Percentiles rank a stretch among this genome's conserved stretches.
Conservation (phyloP, 2,888 invertebrate genomes). For the Furcula furcula region DNA sequence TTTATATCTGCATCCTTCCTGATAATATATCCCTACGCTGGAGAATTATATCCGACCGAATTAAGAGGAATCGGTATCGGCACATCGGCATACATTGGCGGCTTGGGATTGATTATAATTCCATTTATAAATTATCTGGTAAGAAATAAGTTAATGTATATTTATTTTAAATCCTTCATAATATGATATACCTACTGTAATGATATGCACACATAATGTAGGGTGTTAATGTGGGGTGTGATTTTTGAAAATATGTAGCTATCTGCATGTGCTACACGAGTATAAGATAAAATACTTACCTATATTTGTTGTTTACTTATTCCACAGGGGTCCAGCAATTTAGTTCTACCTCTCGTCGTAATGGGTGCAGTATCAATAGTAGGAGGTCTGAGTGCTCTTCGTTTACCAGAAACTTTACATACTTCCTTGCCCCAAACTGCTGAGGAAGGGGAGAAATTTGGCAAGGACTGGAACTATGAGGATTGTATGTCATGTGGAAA, state of each 20-base stretch:
- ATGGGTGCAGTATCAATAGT: slow-evolving; percentile 91
- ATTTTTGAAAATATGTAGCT: not conserved
- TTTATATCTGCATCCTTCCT: slow-evolving; percentile 95
- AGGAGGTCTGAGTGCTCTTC: slow-evolving; percentile 89
- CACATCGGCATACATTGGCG: slow-evolving; percentile 94
- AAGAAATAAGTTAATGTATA: slow-evolving; percentile 44
- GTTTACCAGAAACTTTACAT: slow-evolving; percentile 93
- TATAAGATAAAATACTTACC: not conserved
- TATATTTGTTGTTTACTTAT: not conserved
- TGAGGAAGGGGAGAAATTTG: slow-evolving; percentile 94
- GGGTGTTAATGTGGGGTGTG: not conserved
- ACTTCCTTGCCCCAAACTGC: slow-evolving; percentile 91
- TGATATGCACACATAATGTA: not conserved
- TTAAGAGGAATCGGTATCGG: slow-evolving; percentile 94
- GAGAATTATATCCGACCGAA: slow-evolving; percentile 95
- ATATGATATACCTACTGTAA: too few species aligned
- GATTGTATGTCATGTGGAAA: slow-evolving; percentile 89
- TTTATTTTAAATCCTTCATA: not conserved
- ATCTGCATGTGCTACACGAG: not conserved
- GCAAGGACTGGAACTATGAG: slow-evolving; percentile 89
- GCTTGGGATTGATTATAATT: slow-evolving; percentile 92
- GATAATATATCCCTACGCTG: slow-evolving; percentile 96
- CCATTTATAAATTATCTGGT: slow-evolving; percentile 96
- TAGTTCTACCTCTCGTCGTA: slow-evolving; percentile 91
- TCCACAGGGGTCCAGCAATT: slow-evolving; percentile 89